These are phyloP conservation scores for Epinephelus lanceolatus DNA, from an alignment of 2,113 vertebrate genomes.

Conservation along the genomic window DNA sequence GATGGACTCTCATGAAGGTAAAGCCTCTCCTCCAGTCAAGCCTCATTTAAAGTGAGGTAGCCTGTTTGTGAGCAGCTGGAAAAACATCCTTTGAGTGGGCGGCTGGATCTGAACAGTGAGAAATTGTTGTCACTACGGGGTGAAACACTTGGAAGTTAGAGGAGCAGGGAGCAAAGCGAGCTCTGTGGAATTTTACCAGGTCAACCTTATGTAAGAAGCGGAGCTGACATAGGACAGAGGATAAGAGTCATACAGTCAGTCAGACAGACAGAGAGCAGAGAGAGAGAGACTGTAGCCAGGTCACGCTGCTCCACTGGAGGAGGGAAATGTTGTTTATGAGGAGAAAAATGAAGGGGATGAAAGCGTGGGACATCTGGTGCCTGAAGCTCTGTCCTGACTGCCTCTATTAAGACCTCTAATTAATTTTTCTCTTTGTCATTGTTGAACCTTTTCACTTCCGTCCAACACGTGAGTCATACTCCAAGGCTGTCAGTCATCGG, in stretches of 20 bases:
- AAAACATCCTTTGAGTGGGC: constrained; percentile 79
- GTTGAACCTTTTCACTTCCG: constrained; percentile 53
- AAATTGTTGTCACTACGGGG: constrained; percentile 72
- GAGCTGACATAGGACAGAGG: constrained; percentile 51
- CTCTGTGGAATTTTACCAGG: constrained; percentile 80
- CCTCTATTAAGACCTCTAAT: constrained; percentile 39
- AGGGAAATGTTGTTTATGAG: constrained; percentile 50
- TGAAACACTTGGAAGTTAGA: constrained; percentile 60
- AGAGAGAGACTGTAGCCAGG: constrained; percentile 18
- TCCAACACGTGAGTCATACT: constrained; percentile 64
- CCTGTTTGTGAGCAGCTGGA: constrained; percentile 77
- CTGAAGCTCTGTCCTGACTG: constrained; percentile 31
- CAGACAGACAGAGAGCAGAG: neutral
- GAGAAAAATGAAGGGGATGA: constrained; percentile 34
- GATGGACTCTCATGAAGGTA: constrained; percentile 37
- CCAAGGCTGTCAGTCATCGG: constrained; percentile 68
- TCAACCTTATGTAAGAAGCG: constrained; percentile 74
- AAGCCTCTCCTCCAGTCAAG: constrained; percentile 16
- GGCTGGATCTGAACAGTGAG: constrained; percentile 70
- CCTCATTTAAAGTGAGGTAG: constrained; percentile 68
- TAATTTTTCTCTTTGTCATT: constrained; percentile 29
- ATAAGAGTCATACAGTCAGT: constrained; percentile 39
- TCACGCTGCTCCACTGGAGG: constrained; percentile 10
- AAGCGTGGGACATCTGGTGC: constrained; percentile 40
- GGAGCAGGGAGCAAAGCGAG: constrained; percentile 36